Evolutionary conservation across 2,888 invertebrate species (phyloP).

Genomic region (Autographa pulchrina): DNA sequence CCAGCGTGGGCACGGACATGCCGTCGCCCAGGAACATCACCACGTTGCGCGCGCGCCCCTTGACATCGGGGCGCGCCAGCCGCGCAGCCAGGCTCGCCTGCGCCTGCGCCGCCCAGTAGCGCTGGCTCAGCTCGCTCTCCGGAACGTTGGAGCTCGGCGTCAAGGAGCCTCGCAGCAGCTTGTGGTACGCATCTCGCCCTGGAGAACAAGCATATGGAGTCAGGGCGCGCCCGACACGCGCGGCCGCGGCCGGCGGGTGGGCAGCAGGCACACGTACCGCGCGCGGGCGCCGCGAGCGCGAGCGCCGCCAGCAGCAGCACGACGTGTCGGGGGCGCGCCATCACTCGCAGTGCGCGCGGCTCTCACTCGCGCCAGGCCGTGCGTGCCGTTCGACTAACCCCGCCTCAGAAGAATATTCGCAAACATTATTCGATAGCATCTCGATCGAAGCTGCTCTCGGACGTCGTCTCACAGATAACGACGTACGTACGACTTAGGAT

Average conservation of each 20-base stretch:
- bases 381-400: background rate
- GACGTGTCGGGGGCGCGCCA: slow-evolving; percentile 18
- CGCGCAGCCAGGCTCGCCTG: slow-evolving; percentile 77
- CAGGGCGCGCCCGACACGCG: background rate
- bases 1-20: slow-evolving; percentile 92
- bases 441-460: background rate
- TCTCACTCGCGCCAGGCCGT: slow-evolving; percentile 14
- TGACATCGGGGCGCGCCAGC: slow-evolving; percentile 28
- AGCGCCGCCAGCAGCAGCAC: slow-evolving; percentile 30
- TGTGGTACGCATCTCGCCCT: slow-evolving; percentile 56
- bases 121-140: slow-evolving; percentile 58
- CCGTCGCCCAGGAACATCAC: slow-evolving; percentile 94
- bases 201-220: slow-evolving; percentile 3
- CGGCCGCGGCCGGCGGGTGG: background rate
- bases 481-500: slow-evolving; percentile 7
- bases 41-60: slow-evolving; percentile 85
- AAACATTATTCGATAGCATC: background rate
- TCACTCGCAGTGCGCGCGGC: slow-evolving; percentile 12
- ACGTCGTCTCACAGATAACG: slow-evolving; percentile 29
- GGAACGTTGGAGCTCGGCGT: background rate
- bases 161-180: slow-evolving; percentile 3
- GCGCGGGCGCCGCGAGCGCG: slow-evolving; percentile 26
- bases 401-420: slow-evolving; percentile 9
- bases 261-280: slow-evolving; percentile 20
- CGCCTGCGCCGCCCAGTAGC: slow-evolving; percentile 86